These are phyloP conservation scores for Sympetrum striolatum DNA, from an alignment of 2,888 invertebrate species.

Conservation along the genomic window DNA sequence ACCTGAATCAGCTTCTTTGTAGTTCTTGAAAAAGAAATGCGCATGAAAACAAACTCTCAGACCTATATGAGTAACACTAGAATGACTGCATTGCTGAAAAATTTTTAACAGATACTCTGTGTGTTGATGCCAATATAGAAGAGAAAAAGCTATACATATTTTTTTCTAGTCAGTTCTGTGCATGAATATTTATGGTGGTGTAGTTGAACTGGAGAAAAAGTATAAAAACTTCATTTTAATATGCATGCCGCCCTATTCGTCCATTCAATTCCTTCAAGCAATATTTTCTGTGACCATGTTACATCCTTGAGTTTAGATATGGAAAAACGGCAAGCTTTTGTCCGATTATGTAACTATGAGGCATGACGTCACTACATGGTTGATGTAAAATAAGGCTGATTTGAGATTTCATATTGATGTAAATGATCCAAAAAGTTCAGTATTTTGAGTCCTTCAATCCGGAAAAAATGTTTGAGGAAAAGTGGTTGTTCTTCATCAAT, in stretches of 20 bases:
- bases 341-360: background rate
- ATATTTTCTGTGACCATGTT: background rate
- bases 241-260: background rate
- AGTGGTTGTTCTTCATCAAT: background rate
- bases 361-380: background rate
- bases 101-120: constrained; percentile 16
- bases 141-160: background rate
- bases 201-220: background rate
- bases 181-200: constrained; percentile 16
- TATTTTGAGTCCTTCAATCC: background rate
- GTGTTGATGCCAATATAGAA: constrained; percentile 17
- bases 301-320: background rate
- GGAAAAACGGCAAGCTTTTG: background rate
- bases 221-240: background rate
- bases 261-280: background rate
- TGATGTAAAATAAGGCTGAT: background rate
- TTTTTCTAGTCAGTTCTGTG: constrained; percentile 25
- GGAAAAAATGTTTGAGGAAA: background rate
- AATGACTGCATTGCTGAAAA: constrained; percentile 27
- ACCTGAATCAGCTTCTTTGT: constrained; percentile 7
- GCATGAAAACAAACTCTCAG: background rate
- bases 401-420: background rate
- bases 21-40: background rate
- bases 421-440: background rate
- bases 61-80: constrained; percentile 12